Evolutionary conservation across 2,113 vertebrate genomes (phyloP).

Genomic region (Ranitomeya imitator): DNA sequence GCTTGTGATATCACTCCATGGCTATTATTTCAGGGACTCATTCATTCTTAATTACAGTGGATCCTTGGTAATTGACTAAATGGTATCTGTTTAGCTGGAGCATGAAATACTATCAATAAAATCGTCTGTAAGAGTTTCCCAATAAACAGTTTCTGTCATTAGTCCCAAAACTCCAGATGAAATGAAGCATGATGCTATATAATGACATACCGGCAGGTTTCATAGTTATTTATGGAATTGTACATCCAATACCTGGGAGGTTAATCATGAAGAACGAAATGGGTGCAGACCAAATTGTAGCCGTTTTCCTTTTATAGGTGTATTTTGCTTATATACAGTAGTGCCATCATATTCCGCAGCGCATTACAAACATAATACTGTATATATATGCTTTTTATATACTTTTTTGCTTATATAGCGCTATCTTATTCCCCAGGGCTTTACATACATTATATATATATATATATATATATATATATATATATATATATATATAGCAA

Average conservation of each 20-base stretch:
- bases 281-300: no score
- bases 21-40: not conserved
- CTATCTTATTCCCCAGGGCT: no score
- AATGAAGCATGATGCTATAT: not conserved
- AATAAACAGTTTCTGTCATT: not conserved
- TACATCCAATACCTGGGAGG: not conserved
- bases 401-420: no score
- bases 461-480: no score
- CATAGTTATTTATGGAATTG: not conserved
- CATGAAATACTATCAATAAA: not conserved
- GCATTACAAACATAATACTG: no score
- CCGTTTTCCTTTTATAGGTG: no score
- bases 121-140: not conserved
- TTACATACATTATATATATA: no score
- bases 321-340: no score
- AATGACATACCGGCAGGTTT: not conserved
- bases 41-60: conserved; percentile 9
- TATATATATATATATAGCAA: no score
- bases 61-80: not conserved
- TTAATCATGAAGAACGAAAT: no score
- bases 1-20: not conserved
- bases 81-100: not conserved
- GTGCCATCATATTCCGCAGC: no score
- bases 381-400: no score
- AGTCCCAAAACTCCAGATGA: not conserved